phyloP scores from a whole-genome alignment of 2,888 invertebrate genomes.

The Teinopalpus imperialis region DNA sequence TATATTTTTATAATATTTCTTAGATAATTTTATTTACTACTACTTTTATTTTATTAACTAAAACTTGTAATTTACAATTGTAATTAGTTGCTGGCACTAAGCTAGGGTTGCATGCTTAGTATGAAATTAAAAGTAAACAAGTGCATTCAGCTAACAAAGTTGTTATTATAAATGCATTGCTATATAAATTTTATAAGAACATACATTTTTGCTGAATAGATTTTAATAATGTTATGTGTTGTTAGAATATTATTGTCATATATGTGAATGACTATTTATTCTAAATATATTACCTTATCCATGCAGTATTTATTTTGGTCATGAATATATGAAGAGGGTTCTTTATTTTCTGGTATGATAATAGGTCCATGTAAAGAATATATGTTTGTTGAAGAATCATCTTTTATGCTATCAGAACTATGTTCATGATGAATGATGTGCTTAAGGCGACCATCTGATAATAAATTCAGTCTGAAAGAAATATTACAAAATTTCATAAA shows the following conservation, averaged over 20 bases:
- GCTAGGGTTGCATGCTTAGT: too few relatives aligned
- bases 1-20: too few relatives aligned
- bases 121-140: too few relatives aligned
- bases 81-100: too few relatives aligned
- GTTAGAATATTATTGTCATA: not conserved
- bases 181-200: too few relatives aligned
- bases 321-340: constrained; percentile 86
- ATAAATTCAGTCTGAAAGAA: constrained; percentile 80
- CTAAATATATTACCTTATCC: constrained; percentile 85
- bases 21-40: too few relatives aligned
- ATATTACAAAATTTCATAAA: not conserved
- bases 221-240: too few relatives aligned
- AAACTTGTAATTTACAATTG: too few relatives aligned
- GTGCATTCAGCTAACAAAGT: too few relatives aligned
- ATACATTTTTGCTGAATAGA: too few relatives aligned
- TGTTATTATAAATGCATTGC: too few relatives aligned
- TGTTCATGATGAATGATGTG: constrained; percentile 85
- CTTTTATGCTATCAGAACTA: constrained; percentile 66
- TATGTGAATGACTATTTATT: constrained; percentile 3
- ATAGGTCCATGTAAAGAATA: constrained; percentile 60
- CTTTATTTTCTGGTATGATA: constrained; percentile 68
- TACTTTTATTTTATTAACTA: too few relatives aligned
- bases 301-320: constrained; percentile 89
- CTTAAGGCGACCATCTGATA: constrained; percentile 87
- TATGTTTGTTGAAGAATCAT: constrained; percentile 50